Base-by-base conservation (phyloP, 2,113 vertebrate species). In the Elgaria multicarinata region DNA sequence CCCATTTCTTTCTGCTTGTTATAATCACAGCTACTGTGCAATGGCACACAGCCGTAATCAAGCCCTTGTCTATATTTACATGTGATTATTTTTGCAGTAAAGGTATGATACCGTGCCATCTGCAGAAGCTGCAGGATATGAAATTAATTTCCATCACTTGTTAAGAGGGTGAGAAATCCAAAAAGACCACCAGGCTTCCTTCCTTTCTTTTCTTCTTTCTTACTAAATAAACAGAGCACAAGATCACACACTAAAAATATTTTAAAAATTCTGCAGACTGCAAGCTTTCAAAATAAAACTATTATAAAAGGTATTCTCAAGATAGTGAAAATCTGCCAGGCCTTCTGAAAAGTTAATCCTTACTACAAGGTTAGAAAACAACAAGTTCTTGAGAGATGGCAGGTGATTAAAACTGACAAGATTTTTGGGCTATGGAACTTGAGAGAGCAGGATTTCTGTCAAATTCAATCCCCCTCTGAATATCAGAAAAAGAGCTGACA, bases 121-220 rank as follows among this genome's bases (percentile, higher is more conserved):
- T 93, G 80, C 72, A 84, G 93, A 95, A 94, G 76, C 85, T 87
- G 83, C 83, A 84, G 80, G 90, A 12, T 55, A 90, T 85, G 31
- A 90, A 90, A 92, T 83, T 93, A 66, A 81, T 90, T 95, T 92
- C 91, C 46, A 88, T 33, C 67, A 84, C 64, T 84, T 72, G 75
- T 22, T 66, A 85, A 78, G 62, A 88, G 91, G 14, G 53, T 87
- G 46, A 94, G 86, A 50, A 75, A 85, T 14, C 24, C 86, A 91
- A n/a, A 92, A 77, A 90, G 91, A 55, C 6, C 67, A 89, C 66
- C 71, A 89, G 79, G 55, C 46, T 87, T 46, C 36, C 20, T 81
- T 46, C 55, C 9, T 81, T 67, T 46, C 26, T 13, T n/a, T 80
- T 69, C 28, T 88, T 58, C 4, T 8, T 50, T 50, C n/a, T 24